These are phyloP conservation scores for Carollia perspicillata DNA, from an alignment of 2,113 vertebrate genomes.

Conservation along the genomic window DNA sequence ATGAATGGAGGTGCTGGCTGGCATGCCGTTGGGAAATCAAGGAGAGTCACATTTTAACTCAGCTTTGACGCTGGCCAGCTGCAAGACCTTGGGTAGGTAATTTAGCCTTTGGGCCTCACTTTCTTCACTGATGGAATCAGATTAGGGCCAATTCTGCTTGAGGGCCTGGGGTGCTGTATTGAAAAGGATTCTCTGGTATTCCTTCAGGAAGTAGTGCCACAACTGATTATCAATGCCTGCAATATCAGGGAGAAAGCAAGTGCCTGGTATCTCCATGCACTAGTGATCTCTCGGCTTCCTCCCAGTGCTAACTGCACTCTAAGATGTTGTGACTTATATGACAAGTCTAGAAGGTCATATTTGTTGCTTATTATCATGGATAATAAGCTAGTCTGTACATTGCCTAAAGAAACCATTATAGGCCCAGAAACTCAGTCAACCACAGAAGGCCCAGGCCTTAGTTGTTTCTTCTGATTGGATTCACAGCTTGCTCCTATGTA, in stretches of 20 bases:
- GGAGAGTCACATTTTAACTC: not conserved
- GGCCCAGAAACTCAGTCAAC: not conserved
- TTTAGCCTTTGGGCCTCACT: not conserved
- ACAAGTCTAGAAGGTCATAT: not conserved
- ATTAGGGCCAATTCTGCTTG: not conserved
- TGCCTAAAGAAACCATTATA: not conserved
- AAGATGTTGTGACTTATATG: not conserved
- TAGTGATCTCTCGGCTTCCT: not conserved
- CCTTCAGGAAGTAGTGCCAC: not conserved
- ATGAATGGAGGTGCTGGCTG: not conserved
- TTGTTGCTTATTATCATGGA: not conserved
- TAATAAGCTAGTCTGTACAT: not conserved
- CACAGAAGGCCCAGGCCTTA: not conserved
- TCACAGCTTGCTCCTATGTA: not conserved
- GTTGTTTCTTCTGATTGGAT: not conserved
- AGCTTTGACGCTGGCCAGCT: not conserved
- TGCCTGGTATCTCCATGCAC: rapidly evolving
- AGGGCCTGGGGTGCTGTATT: not conserved
- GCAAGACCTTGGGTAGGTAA: not conserved
- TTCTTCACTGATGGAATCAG: not conserved
- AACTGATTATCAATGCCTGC: not conserved
- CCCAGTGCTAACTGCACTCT: not conserved
- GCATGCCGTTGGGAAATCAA: not conserved
- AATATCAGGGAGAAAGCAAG: not conserved
- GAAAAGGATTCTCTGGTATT: not conserved